A percentile compares a stretch with the other conserved stretches of the same genome.
These are phyloP conservation scores for Palythoa grandis DNA, from an alignment of 92 coral and sea anemone genomes.

Conservation along the genomic window DNA sequence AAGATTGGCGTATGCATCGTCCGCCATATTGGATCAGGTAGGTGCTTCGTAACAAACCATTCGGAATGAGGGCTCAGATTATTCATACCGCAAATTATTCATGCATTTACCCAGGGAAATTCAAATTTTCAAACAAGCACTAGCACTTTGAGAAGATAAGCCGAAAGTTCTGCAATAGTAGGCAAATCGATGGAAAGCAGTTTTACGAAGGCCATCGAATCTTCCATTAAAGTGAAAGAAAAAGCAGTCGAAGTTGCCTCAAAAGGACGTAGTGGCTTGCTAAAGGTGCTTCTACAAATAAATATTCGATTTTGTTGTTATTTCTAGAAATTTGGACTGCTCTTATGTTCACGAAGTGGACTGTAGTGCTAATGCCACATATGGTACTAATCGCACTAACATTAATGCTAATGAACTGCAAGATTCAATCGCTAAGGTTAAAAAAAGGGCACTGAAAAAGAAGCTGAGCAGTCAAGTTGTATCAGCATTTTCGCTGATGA, in stretches of 20 bases:
- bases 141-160: conserved; percentile 26
- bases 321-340: conserved; percentile 29
- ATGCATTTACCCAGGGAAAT: conserved; percentile 46
- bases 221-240: conserved; percentile 42
- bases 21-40: no score
- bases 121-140: conserved; percentile 40
- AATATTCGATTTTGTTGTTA: conserved; percentile 44
- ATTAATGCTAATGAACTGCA: conserved; percentile 24
- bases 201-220: conserved; percentile 36
- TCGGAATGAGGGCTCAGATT: no score
- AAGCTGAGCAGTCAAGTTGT: conserved; percentile 36
- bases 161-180: conserved; percentile 23
- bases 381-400: background rate
- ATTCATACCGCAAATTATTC: no score
- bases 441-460: conserved; percentile 33
- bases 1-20: no score
- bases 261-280: conserved; percentile 43
- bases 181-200: conserved; percentile 30
- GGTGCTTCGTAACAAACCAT: no score
- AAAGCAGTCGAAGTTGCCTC: conserved; percentile 41
- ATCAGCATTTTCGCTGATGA: conserved; percentile 48
- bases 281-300: conserved; percentile 37
- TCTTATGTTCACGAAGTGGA: conserved; percentile 37
- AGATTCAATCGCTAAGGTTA: conserved; percentile 40
- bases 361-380: conserved; percentile 31